These are phyloP conservation scores for Trichopoda pennipes DNA, from an alignment of 2,888 invertebrate genomes.

Conservation along the genomic window DNA sequence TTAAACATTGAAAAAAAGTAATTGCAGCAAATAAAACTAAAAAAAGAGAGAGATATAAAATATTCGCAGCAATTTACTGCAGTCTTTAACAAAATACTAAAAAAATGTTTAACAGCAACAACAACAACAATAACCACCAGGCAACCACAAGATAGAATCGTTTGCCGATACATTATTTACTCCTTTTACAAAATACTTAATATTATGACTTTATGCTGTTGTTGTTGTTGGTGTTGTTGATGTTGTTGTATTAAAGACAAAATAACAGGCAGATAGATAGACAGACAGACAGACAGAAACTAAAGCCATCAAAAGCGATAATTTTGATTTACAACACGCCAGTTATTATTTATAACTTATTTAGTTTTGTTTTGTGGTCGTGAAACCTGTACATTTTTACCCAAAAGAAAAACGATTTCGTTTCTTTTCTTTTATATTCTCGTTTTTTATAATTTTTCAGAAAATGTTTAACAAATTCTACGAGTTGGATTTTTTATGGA, in stretches of 20 bases:
- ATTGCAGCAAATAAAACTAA: slow-evolving; percentile 1
- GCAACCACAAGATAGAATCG: slow-evolving; percentile 50
- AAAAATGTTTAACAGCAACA: slow-evolving; percentile 36
- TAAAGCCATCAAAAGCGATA: slow-evolving; percentile 77
- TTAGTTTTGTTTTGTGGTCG: slow-evolving; percentile 71
- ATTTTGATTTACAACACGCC: slow-evolving; percentile 81
- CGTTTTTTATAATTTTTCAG: too few relatives aligned
- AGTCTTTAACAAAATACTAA: slow-evolving; percentile 30
- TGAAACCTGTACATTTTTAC: slow-evolving; percentile 59
- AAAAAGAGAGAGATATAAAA: slow-evolving; percentile 5
- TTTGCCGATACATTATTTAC: slow-evolving; percentile 40
- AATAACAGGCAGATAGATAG: slow-evolving; percentile 25
- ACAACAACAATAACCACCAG: too few relatives aligned
- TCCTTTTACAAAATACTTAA: slow-evolving; percentile 51
- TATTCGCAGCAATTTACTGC: slow-evolving; percentile 19
- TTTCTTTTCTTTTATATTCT: neutral
- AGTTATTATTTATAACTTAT: slow-evolving; percentile 82
- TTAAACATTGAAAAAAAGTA: neutral
- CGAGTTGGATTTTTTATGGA: slow-evolving; percentile 26
- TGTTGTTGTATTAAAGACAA: slow-evolving; percentile 10
- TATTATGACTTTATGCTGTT: slow-evolving; percentile 12
- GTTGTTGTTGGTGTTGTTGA: slow-evolving; percentile 3
- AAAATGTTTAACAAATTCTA: slow-evolving; percentile 25
- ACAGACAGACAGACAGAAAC: slow-evolving; percentile 52
- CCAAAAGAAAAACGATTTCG: slow-evolving; percentile 31